Evolutionary conservation across 2,888 invertebrate species (phyloP), one percentile per base, ranked within the genome.

Genomic region (Drosophila kokeensis): DNA sequence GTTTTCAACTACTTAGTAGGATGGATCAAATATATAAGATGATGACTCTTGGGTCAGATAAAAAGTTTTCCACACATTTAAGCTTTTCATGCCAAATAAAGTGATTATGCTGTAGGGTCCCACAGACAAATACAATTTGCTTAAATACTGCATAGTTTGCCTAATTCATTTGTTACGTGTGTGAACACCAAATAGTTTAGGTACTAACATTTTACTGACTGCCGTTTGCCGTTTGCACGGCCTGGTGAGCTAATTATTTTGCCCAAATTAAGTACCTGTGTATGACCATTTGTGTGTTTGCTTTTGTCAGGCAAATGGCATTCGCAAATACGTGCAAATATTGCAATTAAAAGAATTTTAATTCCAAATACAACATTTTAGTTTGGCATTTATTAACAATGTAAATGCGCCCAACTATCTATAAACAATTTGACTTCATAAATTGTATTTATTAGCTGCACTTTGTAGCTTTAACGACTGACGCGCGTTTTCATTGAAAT

Each of bases 121-220:
- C 24, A 45, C 21, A 15, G 18, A 27, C 8, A 10, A 49, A 27
- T 27, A 27, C 5, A 49, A 24, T 49, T 27, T 49, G 53, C 15
- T 24, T 24, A 15, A 53, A 15, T 3, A 34, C 10, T 34, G 24
- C 4, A 49, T n/a, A 49, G 49, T 18, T n/a, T 30, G 18, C 50
- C 18, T 6, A 54, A 54, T 34, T 54, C 53, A 34, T 54, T 54
- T 54, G 53, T 11, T 15, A 53, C 34, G 2, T 53, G 53, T 36
- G 24, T 0, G 15, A 54, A 32, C 21, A 21, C 15, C 21, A 53
- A 53, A 11, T 34, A 36, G 27, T 54, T 24, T 15, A 8, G 15
- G 24, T 24, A 15, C 8, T 2, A 2, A 24, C 45, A 24, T 24
- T 27, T 54, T 18, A 6, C 7, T 2, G 11, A 32, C 18, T 34